Evolutionary conservation across 2,797 vertebrate species (phyloP).

Genomic region (Margarornis squamiger): DNA sequence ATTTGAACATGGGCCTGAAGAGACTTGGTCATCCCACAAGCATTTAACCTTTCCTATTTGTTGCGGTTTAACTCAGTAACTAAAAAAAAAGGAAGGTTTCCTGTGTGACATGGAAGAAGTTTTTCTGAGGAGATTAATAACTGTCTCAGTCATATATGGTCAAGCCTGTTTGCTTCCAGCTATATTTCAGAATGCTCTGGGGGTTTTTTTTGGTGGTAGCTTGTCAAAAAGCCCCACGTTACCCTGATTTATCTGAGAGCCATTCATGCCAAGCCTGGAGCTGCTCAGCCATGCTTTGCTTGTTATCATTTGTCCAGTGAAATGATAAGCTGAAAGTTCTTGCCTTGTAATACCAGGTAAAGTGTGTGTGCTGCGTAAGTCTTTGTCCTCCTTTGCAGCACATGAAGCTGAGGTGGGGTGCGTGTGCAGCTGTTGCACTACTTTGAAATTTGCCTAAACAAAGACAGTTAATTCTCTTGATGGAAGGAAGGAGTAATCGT

Average conservation of each 20-base stretch:
- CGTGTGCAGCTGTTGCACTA: background rate
- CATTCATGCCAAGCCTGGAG: background rate
- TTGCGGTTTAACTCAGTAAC: background rate
- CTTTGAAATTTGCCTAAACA: background rate
- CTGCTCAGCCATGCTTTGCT: constrained; percentile 51
- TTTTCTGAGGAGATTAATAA: constrained; percentile 56
- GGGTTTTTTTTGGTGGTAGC: constrained; percentile 29
- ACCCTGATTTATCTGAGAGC: constrained; percentile 56
- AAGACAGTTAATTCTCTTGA: background rate
- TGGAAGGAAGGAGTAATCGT: background rate
- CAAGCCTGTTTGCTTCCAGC: constrained; percentile 47
- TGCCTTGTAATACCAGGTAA: background rate
- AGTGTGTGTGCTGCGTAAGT: rapidly evolving
- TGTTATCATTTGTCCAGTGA: constrained; percentile 58
- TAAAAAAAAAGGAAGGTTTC: background rate
- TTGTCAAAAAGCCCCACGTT: constrained; percentile 56
- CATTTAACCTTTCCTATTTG: background rate
- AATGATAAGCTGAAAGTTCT: constrained; percentile 37
- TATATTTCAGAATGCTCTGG: constrained; percentile 36
- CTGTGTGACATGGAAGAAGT: background rate
- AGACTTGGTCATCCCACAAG: background rate
- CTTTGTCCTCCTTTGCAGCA: background rate
- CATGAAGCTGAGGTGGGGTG: rapidly evolving
- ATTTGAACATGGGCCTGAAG: rapidly evolving
- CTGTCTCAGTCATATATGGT: constrained; percentile 18